Evolutionary conservation across 1,140 invertebrate genomes (phyloP), one percentile per base, ranked within the genome.

Genomic region (Forficula auricularia): DNA sequence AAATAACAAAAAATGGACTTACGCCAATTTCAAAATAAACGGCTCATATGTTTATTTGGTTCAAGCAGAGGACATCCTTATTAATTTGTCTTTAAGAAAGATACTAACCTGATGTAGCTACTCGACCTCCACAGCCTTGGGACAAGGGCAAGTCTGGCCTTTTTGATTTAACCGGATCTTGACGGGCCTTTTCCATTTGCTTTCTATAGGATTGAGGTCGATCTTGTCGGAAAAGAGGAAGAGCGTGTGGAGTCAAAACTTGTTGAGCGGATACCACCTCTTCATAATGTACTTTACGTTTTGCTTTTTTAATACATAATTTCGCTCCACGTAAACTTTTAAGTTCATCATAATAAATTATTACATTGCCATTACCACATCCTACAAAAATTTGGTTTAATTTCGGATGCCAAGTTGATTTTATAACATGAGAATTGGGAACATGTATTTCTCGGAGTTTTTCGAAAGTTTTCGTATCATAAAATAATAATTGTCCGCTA

Each of bases 71-170:
- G n/a, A n/a, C n/a, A n/a, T n/a, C n/a, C n/a, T n/a, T n/a, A n/a
- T n/a, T n/a, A n/a, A n/a, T n/a, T n/a, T n/a, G n/a, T n/a, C n/a
- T n/a, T n/a, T n/a, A n/a, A n/a, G n/a, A n/a, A n/a, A n/a, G n/a
- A n/a, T n/a, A n/a, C n/a, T n/a, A n/a, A 27, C 22, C 22, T 0
- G 90, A 90, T 0, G 85, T 82, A 1, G 87, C 91, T 2, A 98
- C 80, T 50, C 91, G 71, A n/a, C 92, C 92, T 30, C 86, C 88
- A 51, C 84, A 79, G 14, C 86, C 86, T 10, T 69, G 72, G 14
- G 91, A 96, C n/a, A 98, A 89, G 0, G 95, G 95, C 36, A 98
- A 64, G 63, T 98, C 94, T n/a, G 89, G 95, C 50, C 86, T 62
- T 46, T 73, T 74, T 1, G 90, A 96, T 62, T 91, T 96, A 0